Percentiles rank a stretch among this genome's conserved stretches.
phyloP scores from a whole-genome alignment of 1,140 invertebrate species.

The Drosophila orosa region DNA sequence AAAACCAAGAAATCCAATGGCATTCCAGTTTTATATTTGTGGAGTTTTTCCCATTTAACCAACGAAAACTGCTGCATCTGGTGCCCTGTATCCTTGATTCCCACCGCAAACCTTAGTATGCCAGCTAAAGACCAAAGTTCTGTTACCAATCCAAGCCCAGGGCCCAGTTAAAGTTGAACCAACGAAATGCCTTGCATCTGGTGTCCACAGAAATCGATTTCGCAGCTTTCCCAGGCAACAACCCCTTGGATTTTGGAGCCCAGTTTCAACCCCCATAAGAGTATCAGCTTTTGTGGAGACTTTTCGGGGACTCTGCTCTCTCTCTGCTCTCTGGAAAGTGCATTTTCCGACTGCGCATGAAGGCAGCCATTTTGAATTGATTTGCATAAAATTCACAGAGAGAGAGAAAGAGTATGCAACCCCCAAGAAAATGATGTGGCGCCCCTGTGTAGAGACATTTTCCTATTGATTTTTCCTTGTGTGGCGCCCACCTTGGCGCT shows the following conservation, averaged over 20 bases:
- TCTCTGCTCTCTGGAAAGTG: constrained; percentile 24
- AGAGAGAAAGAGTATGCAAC: constrained; percentile 34
- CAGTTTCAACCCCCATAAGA: constrained; percentile 34
- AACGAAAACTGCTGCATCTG: constrained; percentile 49
- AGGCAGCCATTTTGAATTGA: constrained; percentile 77
- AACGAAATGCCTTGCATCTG: constrained; percentile 79
- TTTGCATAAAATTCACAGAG: constrained; percentile 39
- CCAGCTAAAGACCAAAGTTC: constrained; percentile 21
- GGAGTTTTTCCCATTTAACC: not conserved
- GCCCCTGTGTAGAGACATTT: constrained; percentile 67
- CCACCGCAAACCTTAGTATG: constrained; percentile 5
- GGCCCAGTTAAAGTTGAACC: constrained; percentile 38
- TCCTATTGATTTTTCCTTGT: constrained; percentile 63
- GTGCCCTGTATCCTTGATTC: constrained; percentile 14
- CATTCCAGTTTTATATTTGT: not conserved
- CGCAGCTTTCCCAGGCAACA: constrained; percentile 34
- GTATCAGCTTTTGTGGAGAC: constrained; percentile 58
- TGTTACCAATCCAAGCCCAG: constrained; percentile 46
- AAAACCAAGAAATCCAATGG: not conserved
- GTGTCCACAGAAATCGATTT: constrained; percentile 76
- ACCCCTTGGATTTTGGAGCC: constrained; percentile 49
- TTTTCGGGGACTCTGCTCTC: constrained; percentile 1
- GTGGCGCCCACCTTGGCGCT: constrained; percentile 42
- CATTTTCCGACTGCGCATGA: constrained; percentile 58
- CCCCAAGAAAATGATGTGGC: constrained; percentile 22